Evolutionary conservation across 1,140 invertebrate genomes (phyloP).

Genomic region (Oryzaephilus surinamensis): DNA sequence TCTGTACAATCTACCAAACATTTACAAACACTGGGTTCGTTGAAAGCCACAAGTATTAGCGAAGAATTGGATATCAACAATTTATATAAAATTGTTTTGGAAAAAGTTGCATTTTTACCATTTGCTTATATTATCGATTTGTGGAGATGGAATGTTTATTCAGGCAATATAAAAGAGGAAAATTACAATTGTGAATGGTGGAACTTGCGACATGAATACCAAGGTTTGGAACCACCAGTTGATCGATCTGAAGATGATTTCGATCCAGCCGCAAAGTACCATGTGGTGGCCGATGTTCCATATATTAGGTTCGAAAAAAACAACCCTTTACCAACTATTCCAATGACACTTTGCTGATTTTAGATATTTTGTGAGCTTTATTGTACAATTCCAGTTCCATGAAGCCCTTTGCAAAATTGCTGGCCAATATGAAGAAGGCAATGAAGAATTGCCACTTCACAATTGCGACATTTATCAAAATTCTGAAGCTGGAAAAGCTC

Average conservation of each 20-base stretch:
- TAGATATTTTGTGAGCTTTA: conserved; percentile 78
- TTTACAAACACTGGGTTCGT: conserved; percentile 61
- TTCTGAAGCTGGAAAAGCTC: conserved; percentile 58
- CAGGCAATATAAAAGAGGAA: conserved; percentile 53
- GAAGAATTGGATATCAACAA: conserved; percentile 30
- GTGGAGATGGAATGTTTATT: conserved; percentile 81
- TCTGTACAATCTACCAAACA: conserved; percentile 74
- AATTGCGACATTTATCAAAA: conserved; percentile 79
- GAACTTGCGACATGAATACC: conserved; percentile 58
- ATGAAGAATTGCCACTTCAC: conserved; percentile 57
- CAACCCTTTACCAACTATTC: neutral
- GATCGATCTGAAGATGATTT: conserved; percentile 69
- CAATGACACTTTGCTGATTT: conserved; percentile 19
- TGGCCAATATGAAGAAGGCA: conserved; percentile 61
- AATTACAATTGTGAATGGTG: conserved; percentile 72
- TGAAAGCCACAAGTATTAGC: conserved; percentile 42
- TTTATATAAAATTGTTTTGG: conserved; percentile 47
- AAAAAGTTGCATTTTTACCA: conserved; percentile 81
- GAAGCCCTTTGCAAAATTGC: conserved; percentile 69
- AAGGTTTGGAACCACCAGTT: conserved; percentile 69
- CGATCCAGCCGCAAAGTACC: conserved; percentile 77
- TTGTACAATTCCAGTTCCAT: conserved; percentile 89
- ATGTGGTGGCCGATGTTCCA: conserved; percentile 70
- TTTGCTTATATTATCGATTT: conserved; percentile 78
- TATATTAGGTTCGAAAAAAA: conserved; percentile 56